A percentile compares a stretch with the other conserved stretches of the same genome.
phyloP scores from a whole-genome alignment of 1,140 invertebrate species.

The Drosophila pseudoobscura region DNA sequence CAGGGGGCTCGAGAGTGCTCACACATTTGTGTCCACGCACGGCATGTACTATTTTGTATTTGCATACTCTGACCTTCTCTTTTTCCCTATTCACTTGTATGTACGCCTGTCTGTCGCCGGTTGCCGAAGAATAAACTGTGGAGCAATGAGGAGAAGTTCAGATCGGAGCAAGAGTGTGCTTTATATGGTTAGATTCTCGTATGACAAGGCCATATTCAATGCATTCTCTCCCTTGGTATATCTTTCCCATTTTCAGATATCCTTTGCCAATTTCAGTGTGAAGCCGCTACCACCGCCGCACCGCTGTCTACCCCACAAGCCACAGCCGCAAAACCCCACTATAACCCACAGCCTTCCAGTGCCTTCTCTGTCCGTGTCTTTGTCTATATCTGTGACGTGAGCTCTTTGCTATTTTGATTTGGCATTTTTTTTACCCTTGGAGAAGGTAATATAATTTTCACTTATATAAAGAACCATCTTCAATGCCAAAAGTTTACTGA shows the following conservation, averaged over 20 bases:
- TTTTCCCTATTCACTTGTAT: no score
- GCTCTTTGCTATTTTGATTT: conserved; percentile 55
- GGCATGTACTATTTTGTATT: no score
- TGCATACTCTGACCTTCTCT: no score
- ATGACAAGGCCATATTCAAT: not conserved
- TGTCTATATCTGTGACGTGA: conserved; percentile 49
- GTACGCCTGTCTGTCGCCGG: no score
- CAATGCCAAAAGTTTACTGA: no score
- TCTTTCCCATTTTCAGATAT: not conserved
- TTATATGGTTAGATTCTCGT: not conserved
- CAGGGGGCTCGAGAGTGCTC: no score
- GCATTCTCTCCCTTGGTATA: not conserved
- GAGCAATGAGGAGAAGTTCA: no score
- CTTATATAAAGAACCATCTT: no score
- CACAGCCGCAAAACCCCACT: conserved; percentile 18
- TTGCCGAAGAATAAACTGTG: no score
- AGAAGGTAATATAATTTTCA: not conserved
- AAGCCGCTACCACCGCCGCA: not conserved
- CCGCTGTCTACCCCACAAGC: conserved; percentile 33
- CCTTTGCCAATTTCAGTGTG: conserved; percentile 29
- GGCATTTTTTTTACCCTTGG: conserved; percentile 13
- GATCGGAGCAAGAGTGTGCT: no score
- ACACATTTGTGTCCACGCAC: no score
- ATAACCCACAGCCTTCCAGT: not conserved
- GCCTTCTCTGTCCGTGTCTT: not conserved